Conservation (phyloP, 30 jellyfish, hydroid and myxozoan genomes). For the Turritopsis dohrnii region DNA sequence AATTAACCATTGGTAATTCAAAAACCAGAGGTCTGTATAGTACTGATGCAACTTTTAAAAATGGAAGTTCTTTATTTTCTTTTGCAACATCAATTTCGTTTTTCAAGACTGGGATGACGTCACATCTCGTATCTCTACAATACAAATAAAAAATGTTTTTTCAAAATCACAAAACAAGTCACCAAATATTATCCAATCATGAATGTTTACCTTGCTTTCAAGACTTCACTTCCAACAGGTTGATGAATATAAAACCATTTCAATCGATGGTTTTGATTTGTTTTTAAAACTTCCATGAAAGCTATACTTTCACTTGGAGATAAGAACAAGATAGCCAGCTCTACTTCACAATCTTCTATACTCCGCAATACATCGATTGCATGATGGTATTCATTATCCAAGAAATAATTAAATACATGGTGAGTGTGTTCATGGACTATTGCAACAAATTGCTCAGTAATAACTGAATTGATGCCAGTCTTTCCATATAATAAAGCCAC, state of each 20-base stretch:
- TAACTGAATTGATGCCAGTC: background rate
- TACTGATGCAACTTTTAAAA: conserved; percentile 1
- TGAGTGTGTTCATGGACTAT: background rate
- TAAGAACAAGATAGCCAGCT: background rate
- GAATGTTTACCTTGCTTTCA: background rate
- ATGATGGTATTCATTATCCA: background rate
- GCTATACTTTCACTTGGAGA: background rate
- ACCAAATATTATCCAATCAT: no score
- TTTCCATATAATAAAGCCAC: background rate
- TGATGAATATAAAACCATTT: background rate
- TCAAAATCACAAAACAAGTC: no score
- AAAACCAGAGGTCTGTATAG: conserved; percentile 18
- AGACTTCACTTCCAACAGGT: background rate
- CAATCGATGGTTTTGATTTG: background rate
- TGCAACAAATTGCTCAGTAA: background rate
- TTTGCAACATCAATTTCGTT: background rate
- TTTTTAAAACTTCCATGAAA: background rate
- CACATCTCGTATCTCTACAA: background rate
- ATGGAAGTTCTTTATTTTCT: background rate
- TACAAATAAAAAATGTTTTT: background rate
- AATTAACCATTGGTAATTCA: background rate
- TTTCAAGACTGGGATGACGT: background rate
- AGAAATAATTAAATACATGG: background rate
- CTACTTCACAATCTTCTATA: background rate
- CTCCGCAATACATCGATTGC: background rate